Evolutionary conservation across 53 echinoderm and acorn worm species (phyloP).

Genomic region (Paracentrotus lividus): DNA sequence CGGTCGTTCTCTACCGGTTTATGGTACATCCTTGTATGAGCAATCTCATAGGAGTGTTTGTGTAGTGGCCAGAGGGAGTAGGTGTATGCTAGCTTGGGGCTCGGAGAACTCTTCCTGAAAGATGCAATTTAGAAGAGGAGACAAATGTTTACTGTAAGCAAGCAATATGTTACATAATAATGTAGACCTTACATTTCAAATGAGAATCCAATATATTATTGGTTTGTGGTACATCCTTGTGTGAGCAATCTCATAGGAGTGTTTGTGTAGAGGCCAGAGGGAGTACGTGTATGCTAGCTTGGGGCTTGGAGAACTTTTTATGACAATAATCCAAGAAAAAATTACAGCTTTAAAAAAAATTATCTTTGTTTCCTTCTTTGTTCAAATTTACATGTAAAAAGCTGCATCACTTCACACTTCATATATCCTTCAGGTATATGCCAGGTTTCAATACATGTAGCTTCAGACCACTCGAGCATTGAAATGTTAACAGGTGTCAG

Average conservation of each 20-base stretch:
- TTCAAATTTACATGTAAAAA: too few species aligned
- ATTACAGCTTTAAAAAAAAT: too few species aligned
- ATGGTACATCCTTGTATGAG: conserved; percentile 84
- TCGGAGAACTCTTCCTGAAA: conserved; percentile 11
- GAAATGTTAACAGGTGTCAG: too few species aligned
- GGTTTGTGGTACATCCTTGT: conserved; percentile 90
- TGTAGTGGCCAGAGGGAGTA: conserved; percentile 83
- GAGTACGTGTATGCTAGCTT: conserved; percentile 83
- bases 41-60: conserved; percentile 72
- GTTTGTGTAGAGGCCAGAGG: conserved; percentile 81
- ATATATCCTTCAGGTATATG: too few species aligned
- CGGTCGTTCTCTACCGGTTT: conserved; percentile 86
- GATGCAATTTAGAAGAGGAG: neutral
- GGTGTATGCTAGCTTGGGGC: conserved; percentile 79
- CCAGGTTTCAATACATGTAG: too few species aligned
- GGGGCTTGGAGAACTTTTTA: conserved; percentile 36
- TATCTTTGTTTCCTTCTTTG: too few species aligned
- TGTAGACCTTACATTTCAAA: too few species aligned
- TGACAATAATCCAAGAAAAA: too few species aligned
- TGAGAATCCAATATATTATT: too few species aligned
- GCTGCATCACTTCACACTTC: too few species aligned
- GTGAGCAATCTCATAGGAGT: conserved; percentile 68
- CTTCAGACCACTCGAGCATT: too few species aligned
- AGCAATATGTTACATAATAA: too few species aligned
- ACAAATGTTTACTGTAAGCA: neutral